Base-by-base conservation (phyloP, 2,888 invertebrate species). In the Microplitis manilae region DNA sequence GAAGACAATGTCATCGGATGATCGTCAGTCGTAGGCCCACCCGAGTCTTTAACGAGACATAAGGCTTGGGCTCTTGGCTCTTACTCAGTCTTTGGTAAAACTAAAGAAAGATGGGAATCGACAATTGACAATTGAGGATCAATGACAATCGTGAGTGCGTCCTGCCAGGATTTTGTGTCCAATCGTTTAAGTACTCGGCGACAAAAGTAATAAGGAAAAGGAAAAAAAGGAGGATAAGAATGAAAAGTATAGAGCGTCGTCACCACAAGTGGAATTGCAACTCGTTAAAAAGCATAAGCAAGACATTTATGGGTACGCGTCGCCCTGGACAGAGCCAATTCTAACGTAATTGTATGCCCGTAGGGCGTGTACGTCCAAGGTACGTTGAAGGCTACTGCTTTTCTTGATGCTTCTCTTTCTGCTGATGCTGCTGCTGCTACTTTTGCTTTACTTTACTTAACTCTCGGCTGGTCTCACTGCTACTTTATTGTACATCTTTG, bases 301-400 rank as follows among this genome's bases (percentile, higher is more conserved):
- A 78, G 82, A 84, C 82, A 81, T 85, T 85, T 84, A 85, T 80
- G 81, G 82, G 81, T 80, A 79, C 77, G 79, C 78, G 80, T 82
- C 80, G 79, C 82, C 80, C 50, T 50, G 50, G 79, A 77, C 72
- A 64, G 67, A 79, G 80, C 79, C 77, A 81, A 82, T 83, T 83
- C 82, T 80, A 82, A 81, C 82, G 82, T 83, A 83, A 84, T 82
- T 83, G 83, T 81, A 83, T 83, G 80, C 80, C 77, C 81, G 79
- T 79, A 81, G 80, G 79, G 79, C 79, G 59, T 73, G 50, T 65
- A 38, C 39, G 15, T 50, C 65, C 15, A 67, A 72, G 30, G 38
- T 15, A 40, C 60, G 6, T 40, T 67, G 30, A n/a, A 60, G 30
- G 20, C 50, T 38, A 61, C 38, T 15, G 20, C 8, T 60, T 70